Conservation (phyloP, 1,140 invertebrate genomes). For the Trigoniulus corallinus region DNA sequence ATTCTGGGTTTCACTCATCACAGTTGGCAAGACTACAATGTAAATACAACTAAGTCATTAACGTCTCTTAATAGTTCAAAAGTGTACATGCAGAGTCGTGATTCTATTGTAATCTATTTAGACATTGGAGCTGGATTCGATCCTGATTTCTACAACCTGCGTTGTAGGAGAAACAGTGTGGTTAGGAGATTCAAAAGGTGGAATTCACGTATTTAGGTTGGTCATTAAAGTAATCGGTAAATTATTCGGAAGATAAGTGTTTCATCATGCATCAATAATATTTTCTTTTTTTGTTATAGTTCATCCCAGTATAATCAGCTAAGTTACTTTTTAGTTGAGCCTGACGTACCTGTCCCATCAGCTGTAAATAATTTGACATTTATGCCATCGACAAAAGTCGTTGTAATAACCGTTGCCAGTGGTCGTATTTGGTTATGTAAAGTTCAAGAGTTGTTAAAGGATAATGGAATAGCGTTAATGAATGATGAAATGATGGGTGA, state of each 20-base stretch:
- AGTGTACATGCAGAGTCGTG: constrained; percentile 3
- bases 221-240: too few species aligned
- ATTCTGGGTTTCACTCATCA: constrained; percentile 36
- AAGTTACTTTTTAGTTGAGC: constrained; percentile 28
- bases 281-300: too few species aligned
- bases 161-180: constrained; percentile 54
- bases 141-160: constrained; percentile 25
- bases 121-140: constrained; percentile 13
- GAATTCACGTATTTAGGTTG: constrained; percentile 52
- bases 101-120: constrained; percentile 4
- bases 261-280: too few species aligned
- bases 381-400: constrained; percentile 42
- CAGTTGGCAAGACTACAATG: constrained; percentile 33
- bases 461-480: constrained; percentile 27
- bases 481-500: constrained; percentile 44
- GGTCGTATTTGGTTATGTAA: constrained; percentile 56
- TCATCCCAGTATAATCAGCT: too few species aligned
- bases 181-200: constrained; percentile 66
- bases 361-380: constrained; percentile 44
- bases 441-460: constrained; percentile 28
- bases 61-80: neutral
- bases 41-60: too few species aligned
- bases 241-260: too few species aligned
- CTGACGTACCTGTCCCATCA: constrained; percentile 28
- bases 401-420: constrained; percentile 51